A percentile compares a stretch with the other conserved stretches of the same genome.
phyloP scores from a whole-genome alignment of 2,888 invertebrate species.

The Gastrophysa polygoni region DNA sequence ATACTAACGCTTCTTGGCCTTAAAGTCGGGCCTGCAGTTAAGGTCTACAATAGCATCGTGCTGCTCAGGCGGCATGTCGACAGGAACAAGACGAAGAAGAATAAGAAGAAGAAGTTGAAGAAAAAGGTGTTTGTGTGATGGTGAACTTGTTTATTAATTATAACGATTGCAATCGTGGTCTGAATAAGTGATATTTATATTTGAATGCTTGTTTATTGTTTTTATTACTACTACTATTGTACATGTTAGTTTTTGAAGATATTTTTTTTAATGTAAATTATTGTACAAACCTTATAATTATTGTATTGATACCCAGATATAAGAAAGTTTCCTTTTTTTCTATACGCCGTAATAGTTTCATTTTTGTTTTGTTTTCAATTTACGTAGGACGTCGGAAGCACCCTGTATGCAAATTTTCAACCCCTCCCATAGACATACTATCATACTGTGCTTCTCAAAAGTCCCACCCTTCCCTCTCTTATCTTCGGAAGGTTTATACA shows the following conservation, averaged over 20 bases:
- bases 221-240: slow-evolving; percentile 24
- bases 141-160: too few species aligned
- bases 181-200: slow-evolving; percentile 29
- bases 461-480: too few species aligned
- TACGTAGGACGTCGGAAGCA: too few species aligned
- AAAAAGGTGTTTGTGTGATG: slow-evolving; percentile 26
- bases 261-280: slow-evolving; percentile 29
- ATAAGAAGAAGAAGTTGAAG: too few species aligned
- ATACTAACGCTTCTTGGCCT: slow-evolving; percentile 75
- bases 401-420: too few species aligned
- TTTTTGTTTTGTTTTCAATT: neutral
- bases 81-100: too few species aligned
- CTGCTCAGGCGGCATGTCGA: slow-evolving; percentile 58
- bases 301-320: slow-evolving; percentile 19
- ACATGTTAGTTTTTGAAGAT: slow-evolving; percentile 12
- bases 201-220: slow-evolving; percentile 23
- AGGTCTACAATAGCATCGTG: slow-evolving; percentile 75
- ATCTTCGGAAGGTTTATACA: too few species aligned
- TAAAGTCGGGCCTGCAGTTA: slow-evolving; percentile 85
- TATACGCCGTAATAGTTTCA: slow-evolving; percentile 20
- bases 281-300: slow-evolving; percentile 28
- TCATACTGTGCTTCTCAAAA: too few species aligned
- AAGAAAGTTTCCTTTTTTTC: slow-evolving; percentile 25
- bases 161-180: neutral
- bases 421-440: too few species aligned